A percentile compares a stretch with the other conserved stretches of the same genome.
phyloP scores from a whole-genome alignment of 2,888 invertebrate genomes.

The Epistrophella euchroma region DNA sequence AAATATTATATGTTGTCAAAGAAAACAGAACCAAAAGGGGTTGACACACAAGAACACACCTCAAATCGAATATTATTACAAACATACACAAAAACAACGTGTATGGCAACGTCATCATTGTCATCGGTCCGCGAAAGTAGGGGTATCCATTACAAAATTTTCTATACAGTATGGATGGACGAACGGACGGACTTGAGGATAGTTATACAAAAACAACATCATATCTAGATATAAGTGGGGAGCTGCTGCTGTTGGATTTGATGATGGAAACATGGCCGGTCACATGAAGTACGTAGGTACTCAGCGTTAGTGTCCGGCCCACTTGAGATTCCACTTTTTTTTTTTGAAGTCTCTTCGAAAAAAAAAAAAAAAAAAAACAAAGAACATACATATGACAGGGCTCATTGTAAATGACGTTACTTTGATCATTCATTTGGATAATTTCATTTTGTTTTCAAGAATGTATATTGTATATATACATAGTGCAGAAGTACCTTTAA shows the following conservation, averaged over 20 bases:
- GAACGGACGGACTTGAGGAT: conserved; percentile 25
- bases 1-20: conserved; percentile 58
- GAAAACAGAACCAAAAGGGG: conserved; percentile 70
- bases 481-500: conserved; percentile 15
- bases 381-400: conserved; percentile 65
- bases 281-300: conserved; percentile 32
- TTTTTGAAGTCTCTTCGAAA: background rate
- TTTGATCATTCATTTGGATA: conserved; percentile 75
- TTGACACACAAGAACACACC: conserved; percentile 75
- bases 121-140: conserved; percentile 50
- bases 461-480: conserved; percentile 31
- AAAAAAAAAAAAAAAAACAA: conserved; percentile 41
- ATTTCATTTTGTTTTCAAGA: conserved; percentile 71
- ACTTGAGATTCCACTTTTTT: conserved; percentile 58
- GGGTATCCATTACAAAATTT: conserved; percentile 70
- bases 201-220: conserved; percentile 22
- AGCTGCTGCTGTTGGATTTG: conserved; percentile 22
- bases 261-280: conserved; percentile 64
- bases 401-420: conserved; percentile 74
- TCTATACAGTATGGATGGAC: conserved; percentile 26
- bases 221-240: conserved; percentile 49
- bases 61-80: conserved; percentile 66
- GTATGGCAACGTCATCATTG: conserved; percentile 65
- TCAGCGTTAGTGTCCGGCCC: conserved; percentile 66
- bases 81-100: conserved; percentile 15